phyloP scores from a whole-genome alignment of 2,113 vertebrate genomes.

The Tetraodon nigroviridis region DNA sequence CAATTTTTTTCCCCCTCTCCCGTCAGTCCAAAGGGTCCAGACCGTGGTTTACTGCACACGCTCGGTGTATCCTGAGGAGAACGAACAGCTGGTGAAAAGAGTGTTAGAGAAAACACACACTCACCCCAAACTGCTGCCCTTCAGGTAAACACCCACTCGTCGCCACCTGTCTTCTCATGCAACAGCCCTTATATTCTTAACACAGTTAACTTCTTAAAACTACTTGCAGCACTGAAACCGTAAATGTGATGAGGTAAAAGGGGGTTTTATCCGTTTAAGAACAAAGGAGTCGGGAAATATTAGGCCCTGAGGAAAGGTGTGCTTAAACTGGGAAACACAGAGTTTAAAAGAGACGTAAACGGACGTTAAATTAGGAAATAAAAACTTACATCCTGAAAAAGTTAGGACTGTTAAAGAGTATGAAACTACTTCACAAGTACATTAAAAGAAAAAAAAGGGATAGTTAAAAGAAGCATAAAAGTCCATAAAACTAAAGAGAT shows the following conservation, averaged over 20 bases:
- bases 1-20: constrained; percentile 15
- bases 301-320: too few species aligned
- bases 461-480: too few species aligned
- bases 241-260: constrained; percentile 5
- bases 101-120: constrained; percentile 73
- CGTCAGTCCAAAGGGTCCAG: constrained; percentile 82
- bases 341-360: too few species aligned
- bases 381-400: too few species aligned
- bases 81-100: constrained; percentile 82
- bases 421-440: too few species aligned
- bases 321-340: too few species aligned
- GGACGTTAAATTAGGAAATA: too few species aligned
- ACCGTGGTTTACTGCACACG: constrained; percentile 90
- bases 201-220: neutral
- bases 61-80: constrained; percentile 87
- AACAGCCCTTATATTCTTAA: neutral
- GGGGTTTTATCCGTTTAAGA: too few species aligned
- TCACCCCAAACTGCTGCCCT: constrained; percentile 73
- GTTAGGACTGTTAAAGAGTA: too few species aligned
- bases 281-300: too few species aligned
- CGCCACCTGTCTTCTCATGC: neutral
- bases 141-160: constrained; percentile 74
- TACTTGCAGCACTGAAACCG: constrained; percentile 1
- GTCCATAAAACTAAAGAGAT: too few species aligned
- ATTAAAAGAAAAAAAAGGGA: too few species aligned